phyloP scores from a whole-genome alignment of 2,113 vertebrate species.

The Semicossyphus pulcher region DNA sequence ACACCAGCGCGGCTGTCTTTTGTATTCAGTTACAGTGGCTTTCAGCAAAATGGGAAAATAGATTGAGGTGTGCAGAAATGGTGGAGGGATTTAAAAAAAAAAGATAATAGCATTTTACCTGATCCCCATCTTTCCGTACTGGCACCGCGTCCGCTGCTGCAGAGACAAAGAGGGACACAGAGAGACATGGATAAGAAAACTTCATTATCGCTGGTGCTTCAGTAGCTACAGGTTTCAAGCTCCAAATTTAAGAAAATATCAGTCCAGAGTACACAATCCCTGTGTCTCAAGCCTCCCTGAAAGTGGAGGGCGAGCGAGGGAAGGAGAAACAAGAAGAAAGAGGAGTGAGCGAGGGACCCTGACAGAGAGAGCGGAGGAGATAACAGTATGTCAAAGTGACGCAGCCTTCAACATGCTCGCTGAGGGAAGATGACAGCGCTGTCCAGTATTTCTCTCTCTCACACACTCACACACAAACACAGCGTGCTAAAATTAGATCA shows the following conservation, averaged over 20 bases:
- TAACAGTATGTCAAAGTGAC: slow-evolving; percentile 54
- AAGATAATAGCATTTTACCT: slow-evolving; percentile 75
- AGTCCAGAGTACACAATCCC: neutral
- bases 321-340: neutral
- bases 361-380: slow-evolving; percentile 18
- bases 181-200: slow-evolving; percentile 28
- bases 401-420: slow-evolving; percentile 52
- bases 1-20: neutral
- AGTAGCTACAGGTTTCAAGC: slow-evolving; percentile 20
- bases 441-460: slow-evolving; percentile 50
- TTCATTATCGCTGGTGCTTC: slow-evolving; percentile 4
- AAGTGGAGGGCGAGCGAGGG: slow-evolving; percentile 5
- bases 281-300: slow-evolving; percentile 9
- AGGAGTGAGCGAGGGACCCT: neutral
- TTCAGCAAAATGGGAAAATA: slow-evolving; percentile 24
- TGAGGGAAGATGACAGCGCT: slow-evolving; percentile 51
- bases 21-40: slow-evolving; percentile 20
- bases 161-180: slow-evolving; percentile 41
- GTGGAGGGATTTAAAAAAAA: neutral
- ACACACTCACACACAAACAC: slow-evolving; percentile 50
- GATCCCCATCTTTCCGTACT: slow-evolving; percentile 85
- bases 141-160: slow-evolving; percentile 83
- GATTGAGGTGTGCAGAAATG: slow-evolving; percentile 18
- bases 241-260: neutral
- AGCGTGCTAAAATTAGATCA: slow-evolving; percentile 70